These are phyloP conservation scores for Gari tellinella DNA, from an alignment of 2,888 invertebrate species.

Conservation along the genomic window DNA sequence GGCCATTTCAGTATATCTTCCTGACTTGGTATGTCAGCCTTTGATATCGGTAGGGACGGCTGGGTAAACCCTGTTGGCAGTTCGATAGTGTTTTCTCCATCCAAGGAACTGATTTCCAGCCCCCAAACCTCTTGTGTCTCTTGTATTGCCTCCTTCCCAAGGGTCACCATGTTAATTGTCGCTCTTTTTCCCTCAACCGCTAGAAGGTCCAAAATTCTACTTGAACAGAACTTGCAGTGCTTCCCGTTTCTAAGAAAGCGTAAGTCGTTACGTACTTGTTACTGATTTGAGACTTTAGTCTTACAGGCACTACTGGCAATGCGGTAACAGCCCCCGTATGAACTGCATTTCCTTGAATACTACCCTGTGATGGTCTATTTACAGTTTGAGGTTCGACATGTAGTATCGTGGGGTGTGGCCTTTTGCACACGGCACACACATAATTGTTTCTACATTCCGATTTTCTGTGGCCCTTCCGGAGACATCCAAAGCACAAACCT, in stretches of 20 bases:
- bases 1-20: constrained; percentile 24
- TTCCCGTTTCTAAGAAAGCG: constrained; percentile 48
- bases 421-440: background rate
- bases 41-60: constrained; percentile 17
- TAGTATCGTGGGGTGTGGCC: constrained; percentile 1
- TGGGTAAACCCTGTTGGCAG: constrained; percentile 20
- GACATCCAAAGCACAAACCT: constrained; percentile 32
- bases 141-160: constrained; percentile 12
- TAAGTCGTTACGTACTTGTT: constrained; percentile 32
- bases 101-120: constrained; percentile 29
- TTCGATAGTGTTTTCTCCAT: constrained; percentile 22
- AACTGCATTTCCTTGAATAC: too few species aligned
- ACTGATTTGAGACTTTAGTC: constrained; percentile 16
- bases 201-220: constrained; percentile 7
- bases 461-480: background rate
- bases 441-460: background rate
- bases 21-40: constrained; percentile 6
- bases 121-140: constrained; percentile 2
- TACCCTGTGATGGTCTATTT: background rate
- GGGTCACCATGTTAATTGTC: constrained; percentile 21
- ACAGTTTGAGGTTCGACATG: constrained; percentile 5
- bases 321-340: constrained; percentile 11
- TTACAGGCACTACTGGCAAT: constrained; percentile 78
- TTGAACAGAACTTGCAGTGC: constrained; percentile 37
- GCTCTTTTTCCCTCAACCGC: constrained; percentile 18